Percentiles rank a stretch among this genome's conserved stretches.
These are phyloP conservation scores for Tupaia chinensis DNA, from an alignment of 2,113 vertebrate genomes.

Conservation along the genomic window DNA sequence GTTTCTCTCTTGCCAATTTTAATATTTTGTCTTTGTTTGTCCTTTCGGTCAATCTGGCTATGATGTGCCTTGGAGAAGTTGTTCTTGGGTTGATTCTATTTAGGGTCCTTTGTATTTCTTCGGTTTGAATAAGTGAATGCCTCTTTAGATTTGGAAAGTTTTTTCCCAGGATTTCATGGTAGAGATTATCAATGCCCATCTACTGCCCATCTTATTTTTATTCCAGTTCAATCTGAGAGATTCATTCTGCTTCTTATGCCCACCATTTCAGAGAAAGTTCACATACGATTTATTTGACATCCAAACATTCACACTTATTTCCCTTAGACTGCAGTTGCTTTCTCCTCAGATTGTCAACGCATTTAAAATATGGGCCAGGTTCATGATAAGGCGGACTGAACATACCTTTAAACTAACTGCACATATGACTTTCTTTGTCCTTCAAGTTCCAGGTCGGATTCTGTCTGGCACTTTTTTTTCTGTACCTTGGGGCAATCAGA, in stretches of 20 bases:
- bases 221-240: background rate
- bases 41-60: too few species aligned
- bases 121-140: too few species aligned
- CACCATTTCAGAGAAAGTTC: background rate
- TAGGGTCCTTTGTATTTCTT: too few species aligned
- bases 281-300: background rate
- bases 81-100: too few species aligned
- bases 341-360: background rate
- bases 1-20: too few species aligned
- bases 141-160: too few species aligned
- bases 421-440: background rate
- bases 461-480: background rate
- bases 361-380: background rate
- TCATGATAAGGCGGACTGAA: background rate
- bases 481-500: background rate
- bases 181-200: too few species aligned
- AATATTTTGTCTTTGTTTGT: too few species aligned
- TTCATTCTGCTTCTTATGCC: background rate
- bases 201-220: background rate
- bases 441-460: background rate
- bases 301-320: background rate
- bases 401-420: background rate
- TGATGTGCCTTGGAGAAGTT: too few species aligned
- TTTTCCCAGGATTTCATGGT: too few species aligned
- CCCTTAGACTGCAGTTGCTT: background rate